These are phyloP conservation scores for Formica selysi DNA, from an alignment of 1,140 invertebrate species.

Conservation along the genomic window DNA sequence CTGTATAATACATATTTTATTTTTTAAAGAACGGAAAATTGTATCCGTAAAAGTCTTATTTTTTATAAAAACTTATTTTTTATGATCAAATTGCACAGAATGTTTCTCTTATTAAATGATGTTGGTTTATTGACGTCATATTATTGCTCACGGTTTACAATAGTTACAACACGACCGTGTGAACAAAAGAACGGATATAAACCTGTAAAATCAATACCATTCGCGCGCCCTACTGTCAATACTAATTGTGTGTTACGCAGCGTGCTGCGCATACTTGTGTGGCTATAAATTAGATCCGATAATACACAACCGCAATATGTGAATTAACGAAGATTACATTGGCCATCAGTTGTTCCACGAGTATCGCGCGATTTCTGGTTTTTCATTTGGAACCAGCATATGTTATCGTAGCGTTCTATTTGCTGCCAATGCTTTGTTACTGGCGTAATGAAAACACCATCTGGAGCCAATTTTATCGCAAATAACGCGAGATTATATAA, in stretches of 20 bases:
- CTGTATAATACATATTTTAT: background rate
- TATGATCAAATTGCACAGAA: background rate
- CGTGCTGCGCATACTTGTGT: constrained; percentile 18
- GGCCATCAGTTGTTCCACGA: constrained; percentile 12
- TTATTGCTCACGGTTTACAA: background rate
- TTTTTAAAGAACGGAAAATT: background rate
- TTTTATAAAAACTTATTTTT: background rate
- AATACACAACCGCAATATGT: constrained; percentile 20
- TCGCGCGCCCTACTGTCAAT: constrained; percentile 22
- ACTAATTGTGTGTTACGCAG: constrained; percentile 54
- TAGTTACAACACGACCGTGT: background rate
- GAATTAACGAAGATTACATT: constrained; percentile 56
- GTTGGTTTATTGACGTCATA: constrained; percentile 27
- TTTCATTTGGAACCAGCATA: constrained; percentile 40
- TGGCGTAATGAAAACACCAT: constrained; percentile 39
- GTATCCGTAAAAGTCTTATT: background rate
- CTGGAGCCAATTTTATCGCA: constrained; percentile 10
- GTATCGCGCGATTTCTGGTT: constrained; percentile 41
- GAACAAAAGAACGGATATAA: constrained; percentile 60
- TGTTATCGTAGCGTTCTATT: background rate
- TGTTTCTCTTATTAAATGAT: background rate
- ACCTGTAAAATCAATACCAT: constrained; percentile 53
- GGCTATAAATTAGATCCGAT: constrained; percentile 50
- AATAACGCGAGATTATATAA: constrained; percentile 7
- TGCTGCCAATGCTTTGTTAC: constrained; percentile 29